phyloP scores from a whole-genome alignment of 2,113 vertebrate species.

The Acrocephalus arundinaceus region DNA sequence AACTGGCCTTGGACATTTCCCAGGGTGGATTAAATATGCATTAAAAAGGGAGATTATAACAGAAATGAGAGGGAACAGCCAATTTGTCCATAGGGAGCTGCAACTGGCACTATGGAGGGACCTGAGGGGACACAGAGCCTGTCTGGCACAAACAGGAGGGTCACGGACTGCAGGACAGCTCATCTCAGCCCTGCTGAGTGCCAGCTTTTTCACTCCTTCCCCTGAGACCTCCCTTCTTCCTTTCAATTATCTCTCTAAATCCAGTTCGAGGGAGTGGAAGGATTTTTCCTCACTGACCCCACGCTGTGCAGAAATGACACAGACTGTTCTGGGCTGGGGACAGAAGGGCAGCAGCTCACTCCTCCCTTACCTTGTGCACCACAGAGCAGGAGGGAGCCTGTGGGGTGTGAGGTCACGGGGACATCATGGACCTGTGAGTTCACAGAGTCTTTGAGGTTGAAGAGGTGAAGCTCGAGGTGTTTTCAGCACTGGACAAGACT shows the following conservation, averaged over 20 bases:
- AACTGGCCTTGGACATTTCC: background rate
- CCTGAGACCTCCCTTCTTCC: background rate
- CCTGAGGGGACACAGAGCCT: background rate
- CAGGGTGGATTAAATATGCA: background rate
- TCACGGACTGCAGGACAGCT: background rate
- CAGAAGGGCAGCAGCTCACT: background rate
- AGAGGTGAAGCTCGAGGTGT: background rate
- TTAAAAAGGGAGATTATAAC: background rate
- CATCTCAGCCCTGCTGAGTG: background rate
- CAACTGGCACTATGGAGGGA: background rate
- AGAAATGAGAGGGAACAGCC: background rate
- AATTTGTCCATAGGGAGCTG: background rate
- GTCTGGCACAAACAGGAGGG: background rate
- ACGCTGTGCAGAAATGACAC: fast-evolving
- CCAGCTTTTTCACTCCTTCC: background rate
- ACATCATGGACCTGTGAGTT: background rate
- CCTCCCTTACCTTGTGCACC: fast-evolving
- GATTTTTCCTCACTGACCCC: background rate
- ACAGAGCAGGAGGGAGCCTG: background rate
- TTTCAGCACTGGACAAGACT: background rate
- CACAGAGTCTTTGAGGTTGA: background rate
- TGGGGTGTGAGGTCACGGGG: fast-evolving
- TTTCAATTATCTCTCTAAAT: background rate
- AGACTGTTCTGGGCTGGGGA: background rate
- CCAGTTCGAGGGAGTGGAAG: fast-evolving